Evolutionary conservation across 2,113 vertebrate genomes (phyloP), one percentile per base, ranked within the genome.

Genomic region (Rana temporaria): DNA sequence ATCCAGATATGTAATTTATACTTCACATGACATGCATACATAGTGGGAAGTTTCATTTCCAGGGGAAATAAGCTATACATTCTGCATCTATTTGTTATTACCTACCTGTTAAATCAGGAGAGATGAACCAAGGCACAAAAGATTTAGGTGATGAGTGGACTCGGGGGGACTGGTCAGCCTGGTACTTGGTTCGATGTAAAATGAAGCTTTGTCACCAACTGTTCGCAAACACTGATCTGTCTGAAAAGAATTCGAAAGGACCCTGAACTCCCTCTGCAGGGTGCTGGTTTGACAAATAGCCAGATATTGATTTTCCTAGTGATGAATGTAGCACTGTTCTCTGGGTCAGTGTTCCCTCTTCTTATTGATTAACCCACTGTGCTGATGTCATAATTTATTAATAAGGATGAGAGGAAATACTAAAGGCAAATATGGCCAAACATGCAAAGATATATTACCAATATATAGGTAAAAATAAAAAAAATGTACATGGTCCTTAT

Each of bases 271-370:
- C 1, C 38, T 68, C 79, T 38, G 84, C 53, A 60, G 85, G 57
- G 8, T 64, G 60, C 42, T 38, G 69, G 4, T 19, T n/a, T 87
- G 84, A 60, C 60, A 75, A 78, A 64, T 82, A 56, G 64, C 4
- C 48, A 71, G 59, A 2, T 86, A 91, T 91, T 85, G 90, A 89
- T 84, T 89, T 80, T 79, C 71, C 78, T 85, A 73, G 70, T 85
- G 80, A 69, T 81, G 79, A 89, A 90, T 88, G 84, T 85, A 86
- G 30, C 85, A 86, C 59, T 91, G 89, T 92, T 91, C 89, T 88
- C 89, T 82, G 86, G 85, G 87, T 90, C 87, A 84, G 86, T 90
- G 75, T 60, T 52, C 86, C 48, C 84, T 57, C 32, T 77, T 79
- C 86, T 78, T 86, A 88, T 87, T 79, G 84, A 84, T 79, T 81